Evolutionary conservation across 2,888 invertebrate species (phyloP).

Genomic region (Eurytoma californica): DNA sequence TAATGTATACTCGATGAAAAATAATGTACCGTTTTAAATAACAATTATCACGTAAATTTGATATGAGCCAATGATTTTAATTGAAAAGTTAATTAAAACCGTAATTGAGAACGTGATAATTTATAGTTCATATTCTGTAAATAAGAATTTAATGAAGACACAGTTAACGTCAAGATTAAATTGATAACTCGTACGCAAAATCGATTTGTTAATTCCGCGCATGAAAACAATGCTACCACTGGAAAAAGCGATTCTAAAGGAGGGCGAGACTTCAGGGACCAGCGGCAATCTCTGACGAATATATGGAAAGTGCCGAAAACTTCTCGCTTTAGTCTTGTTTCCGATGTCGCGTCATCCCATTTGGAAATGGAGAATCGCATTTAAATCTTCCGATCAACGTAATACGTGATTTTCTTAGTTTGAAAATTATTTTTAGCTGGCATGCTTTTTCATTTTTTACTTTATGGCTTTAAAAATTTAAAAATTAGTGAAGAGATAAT

Average conservation of each 20-base stretch:
- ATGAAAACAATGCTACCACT: slow-evolving; percentile 11
- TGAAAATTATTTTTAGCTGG: too few species aligned
- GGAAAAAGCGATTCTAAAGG: slow-evolving; percentile 8
- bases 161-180: neutral
- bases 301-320: slow-evolving; percentile 17
- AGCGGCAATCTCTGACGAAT: slow-evolving; percentile 13
- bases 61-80: too few species aligned
- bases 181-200: neutral
- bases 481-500: neutral
- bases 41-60: too few species aligned
- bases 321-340: slow-evolving; percentile 14
- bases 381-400: neutral
- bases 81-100: too few species aligned
- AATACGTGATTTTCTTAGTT: too few species aligned
- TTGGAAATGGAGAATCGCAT: neutral
- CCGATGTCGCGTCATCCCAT: slow-evolving; percentile 2
- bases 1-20: too few species aligned
- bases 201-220: neutral
- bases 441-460: too few species aligned
- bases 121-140: too few species aligned
- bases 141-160: too few species aligned
- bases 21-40: too few species aligned
- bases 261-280: slow-evolving; percentile 42
- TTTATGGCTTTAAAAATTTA: neutral
- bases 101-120: too few species aligned